Conservation (phyloP, 2,113 vertebrate species). For the Coregonus clupeaformis region DNA sequence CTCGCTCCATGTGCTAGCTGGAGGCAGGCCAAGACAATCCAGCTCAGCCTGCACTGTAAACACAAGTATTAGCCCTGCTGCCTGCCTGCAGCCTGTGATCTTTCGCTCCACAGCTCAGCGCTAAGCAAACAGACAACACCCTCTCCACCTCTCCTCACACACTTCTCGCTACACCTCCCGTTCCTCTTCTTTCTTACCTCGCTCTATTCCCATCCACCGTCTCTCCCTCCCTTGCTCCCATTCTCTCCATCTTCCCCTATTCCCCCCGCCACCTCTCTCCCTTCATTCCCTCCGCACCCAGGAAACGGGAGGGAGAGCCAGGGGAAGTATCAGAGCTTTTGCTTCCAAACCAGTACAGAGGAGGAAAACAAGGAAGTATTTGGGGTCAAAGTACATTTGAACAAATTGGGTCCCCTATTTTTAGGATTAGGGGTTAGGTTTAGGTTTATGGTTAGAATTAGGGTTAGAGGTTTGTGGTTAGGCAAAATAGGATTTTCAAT, state of each 20-base stretch:
- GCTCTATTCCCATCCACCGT: not conserved
- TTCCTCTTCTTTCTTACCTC: not conserved
- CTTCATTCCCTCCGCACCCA: constrained; percentile 14
- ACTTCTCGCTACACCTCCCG: not conserved
- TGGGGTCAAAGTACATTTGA: not conserved
- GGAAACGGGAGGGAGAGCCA: constrained; percentile 25
- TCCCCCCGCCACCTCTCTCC: too few relatives aligned
- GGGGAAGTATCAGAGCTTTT: constrained; percentile 12
- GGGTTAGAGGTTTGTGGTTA: too few relatives aligned
- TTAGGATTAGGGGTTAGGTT: too few relatives aligned
- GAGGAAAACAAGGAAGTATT: too few relatives aligned
- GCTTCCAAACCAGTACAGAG: not conserved
- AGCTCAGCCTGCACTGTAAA: constrained; percentile 46
- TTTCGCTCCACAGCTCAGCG: constrained; percentile 21
- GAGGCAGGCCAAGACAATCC: constrained; percentile 36
- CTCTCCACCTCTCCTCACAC: not conserved
- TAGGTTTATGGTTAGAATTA: too few relatives aligned
- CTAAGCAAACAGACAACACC: constrained; percentile 35
- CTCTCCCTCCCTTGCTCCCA: not conserved
- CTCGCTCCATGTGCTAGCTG: constrained; percentile 15
- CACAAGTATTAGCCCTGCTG: constrained; percentile 20
- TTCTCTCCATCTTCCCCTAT: not conserved
- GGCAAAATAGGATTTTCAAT: too few relatives aligned
- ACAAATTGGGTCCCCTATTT: not conserved
- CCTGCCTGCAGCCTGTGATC: constrained; percentile 41